These are phyloP conservation scores for Oscheius sp. DNA, from an alignment of 2,888 invertebrate species.

Conservation along the genomic window DNA sequence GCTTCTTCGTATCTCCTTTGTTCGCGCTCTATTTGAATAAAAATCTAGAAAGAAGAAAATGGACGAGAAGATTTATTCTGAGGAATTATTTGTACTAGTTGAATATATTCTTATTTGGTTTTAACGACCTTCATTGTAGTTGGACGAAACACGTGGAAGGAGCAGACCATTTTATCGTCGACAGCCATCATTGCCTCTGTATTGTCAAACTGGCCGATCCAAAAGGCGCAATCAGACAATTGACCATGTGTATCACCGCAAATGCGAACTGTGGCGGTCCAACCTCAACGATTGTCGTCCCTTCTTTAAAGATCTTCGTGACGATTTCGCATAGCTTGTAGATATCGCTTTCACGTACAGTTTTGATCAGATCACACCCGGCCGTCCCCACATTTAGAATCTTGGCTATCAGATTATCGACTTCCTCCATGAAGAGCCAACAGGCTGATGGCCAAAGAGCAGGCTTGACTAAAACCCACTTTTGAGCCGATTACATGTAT, in stretches of 20 bases:
- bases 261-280: slow-evolving; percentile 8
- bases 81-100: no score
- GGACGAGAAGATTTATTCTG: no score
- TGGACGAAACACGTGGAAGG: slow-evolving; percentile 50
- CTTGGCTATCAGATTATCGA: slow-evolving; percentile 43
- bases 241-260: slow-evolving; percentile 27
- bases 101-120: no score
- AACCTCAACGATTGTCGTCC: background rate
- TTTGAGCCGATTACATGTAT: no score
- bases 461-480: no score
- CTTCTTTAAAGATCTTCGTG: slow-evolving; percentile 25
- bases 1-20: no score
- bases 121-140: background rate
- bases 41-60: no score
- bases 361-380: slow-evolving; percentile 34
- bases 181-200: slow-evolving; percentile 63
- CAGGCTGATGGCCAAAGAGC: no score
- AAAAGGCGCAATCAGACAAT: slow-evolving; percentile 50
- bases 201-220: slow-evolving; percentile 60
- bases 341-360: slow-evolving; percentile 54
- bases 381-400: slow-evolving; percentile 50
- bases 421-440: no score
- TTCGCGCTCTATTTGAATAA: no score
- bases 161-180: slow-evolving; percentile 57
- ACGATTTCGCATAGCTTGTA: slow-evolving; percentile 46